Conservation (phyloP, 2,113 vertebrate species). For the Setophaga kirtlandii region DNA sequence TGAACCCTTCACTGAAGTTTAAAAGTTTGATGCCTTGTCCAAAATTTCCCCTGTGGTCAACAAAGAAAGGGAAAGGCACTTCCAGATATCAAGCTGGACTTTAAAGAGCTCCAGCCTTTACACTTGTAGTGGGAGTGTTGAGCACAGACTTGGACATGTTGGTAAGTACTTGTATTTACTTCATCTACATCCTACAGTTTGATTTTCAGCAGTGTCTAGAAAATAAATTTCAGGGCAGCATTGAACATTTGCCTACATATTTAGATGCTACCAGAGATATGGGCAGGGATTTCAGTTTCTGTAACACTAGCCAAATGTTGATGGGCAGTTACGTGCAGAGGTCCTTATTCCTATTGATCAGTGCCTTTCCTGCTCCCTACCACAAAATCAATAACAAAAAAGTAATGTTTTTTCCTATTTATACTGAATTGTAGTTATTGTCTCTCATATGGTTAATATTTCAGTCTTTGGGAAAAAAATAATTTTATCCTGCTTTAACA, state of each 20-base stretch:
- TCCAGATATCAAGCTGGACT: background rate
- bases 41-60: background rate
- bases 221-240: background rate
- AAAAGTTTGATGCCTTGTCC: background rate
- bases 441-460: background rate
- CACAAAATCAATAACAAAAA: background rate
- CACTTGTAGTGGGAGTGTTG: accelerated
- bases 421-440: background rate
- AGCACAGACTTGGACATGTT: background rate
- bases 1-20: background rate
- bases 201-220: background rate
- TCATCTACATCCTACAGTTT: background rate
- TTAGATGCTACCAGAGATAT: background rate
- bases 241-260: background rate
- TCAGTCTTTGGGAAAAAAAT: background rate
- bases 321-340: background rate
- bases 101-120: background rate
- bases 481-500: background rate
- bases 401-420: background rate
- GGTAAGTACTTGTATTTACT: background rate
- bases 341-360: background rate
- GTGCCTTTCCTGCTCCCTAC: background rate
- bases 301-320: background rate
- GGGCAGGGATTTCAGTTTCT: background rate
- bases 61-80: background rate